These are phyloP conservation scores for Physeter macrocephalus DNA, from an alignment of 2,113 vertebrate species.

Conservation along the genomic window DNA sequence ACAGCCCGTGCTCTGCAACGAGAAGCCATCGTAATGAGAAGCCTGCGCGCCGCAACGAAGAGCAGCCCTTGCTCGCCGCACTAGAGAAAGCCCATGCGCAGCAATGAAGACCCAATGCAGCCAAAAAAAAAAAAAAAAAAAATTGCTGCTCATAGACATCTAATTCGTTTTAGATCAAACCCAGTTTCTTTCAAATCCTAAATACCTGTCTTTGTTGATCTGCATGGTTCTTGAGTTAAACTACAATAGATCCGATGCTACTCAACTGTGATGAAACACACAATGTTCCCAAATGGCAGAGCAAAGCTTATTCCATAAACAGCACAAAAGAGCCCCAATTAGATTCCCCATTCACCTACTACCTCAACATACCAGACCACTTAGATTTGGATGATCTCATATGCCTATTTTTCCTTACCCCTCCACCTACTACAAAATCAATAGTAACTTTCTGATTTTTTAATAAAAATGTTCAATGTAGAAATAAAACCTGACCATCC, in stretches of 20 bases:
- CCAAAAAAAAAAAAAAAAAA: neutral
- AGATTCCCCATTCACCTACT: neutral
- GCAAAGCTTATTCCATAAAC: neutral
- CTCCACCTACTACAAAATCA: neutral
- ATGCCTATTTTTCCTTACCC: neutral
- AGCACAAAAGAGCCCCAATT: neutral
- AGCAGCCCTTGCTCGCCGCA: too few species aligned
- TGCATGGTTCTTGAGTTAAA: neutral
- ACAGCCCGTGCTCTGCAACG: too few species aligned
- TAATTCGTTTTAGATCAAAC: neutral
- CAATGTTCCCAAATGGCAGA: neutral
- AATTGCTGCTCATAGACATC: neutral
- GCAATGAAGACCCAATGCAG: too few species aligned
- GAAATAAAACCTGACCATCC: constrained; percentile 61
- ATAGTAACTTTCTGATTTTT: neutral
- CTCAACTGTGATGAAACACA: neutral
- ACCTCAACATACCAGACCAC: neutral
- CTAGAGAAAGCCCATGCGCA: too few species aligned
- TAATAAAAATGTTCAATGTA: constrained; percentile 23
- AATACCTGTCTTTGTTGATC: neutral
- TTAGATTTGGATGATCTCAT: constrained; percentile 33
- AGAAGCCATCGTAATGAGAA: too few species aligned
- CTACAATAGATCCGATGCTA: neutral
- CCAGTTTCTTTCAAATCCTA: neutral
- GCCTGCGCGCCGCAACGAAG: too few species aligned